Evolutionary conservation across 2,888 invertebrate species (phyloP), one percentile per base, ranked within the genome.

Genomic region (Brachylomia viminalis): DNA sequence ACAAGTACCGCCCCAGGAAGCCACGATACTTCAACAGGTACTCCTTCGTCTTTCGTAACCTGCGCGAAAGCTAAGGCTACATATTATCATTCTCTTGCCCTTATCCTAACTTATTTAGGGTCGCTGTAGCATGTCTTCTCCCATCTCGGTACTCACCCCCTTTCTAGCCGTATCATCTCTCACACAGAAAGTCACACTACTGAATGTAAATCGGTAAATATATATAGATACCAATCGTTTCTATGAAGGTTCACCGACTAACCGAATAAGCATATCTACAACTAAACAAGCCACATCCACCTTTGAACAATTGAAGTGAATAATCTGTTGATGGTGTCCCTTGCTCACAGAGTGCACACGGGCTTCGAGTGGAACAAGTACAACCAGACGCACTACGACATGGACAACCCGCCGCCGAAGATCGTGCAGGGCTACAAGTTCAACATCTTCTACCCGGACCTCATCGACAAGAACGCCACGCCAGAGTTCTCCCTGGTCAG

Each of bases 341-440:
- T 33, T 33, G 17, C 20, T 20, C 54, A 8, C 93, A 97, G 98
- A 75, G 99, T 99, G 7, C 99, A 99, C 92, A 99, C 99, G 0
- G 99, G 99, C 27, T 99, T 99, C 95, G 99, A 99, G 92, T 99
- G 99, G 99, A 99, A 99, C 96, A 99, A 99, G 95, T 99, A 99
- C 96, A 99, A 99, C 96, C 99, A 99, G 96, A 99, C 99, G 2
- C 99, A 99, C 96, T 99, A 99, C 95, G 99, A 99, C 94, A 99
- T 99, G 98, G 99, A 99, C 95, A 99, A 99, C 97, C 99, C 99
- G 70, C 99, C 99, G 15, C 99, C 99, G 0, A 99, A 99, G 97
- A 99, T 99, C 92, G 99, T 99, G 0, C 99, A 99, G 95, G 99
- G 99, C 13, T 99, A 99, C 97, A 99, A 99, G 95, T 99, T 99